Evolutionary conservation across 2,797 vertebrate genomes (phyloP).

Genomic region (Pagetopsis macropterus): DNA sequence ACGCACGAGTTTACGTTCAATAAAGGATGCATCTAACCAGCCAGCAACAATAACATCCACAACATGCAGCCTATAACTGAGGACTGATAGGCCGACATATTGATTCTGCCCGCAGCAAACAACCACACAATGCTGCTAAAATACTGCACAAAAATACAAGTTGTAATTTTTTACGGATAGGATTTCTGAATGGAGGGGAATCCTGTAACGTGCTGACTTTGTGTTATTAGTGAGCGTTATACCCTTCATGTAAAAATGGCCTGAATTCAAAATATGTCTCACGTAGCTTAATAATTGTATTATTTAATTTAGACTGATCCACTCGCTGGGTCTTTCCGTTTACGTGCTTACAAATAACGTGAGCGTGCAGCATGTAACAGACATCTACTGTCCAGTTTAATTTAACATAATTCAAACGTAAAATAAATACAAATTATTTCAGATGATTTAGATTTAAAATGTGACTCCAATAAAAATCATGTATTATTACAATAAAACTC

Average conservation of each 20-base stretch:
- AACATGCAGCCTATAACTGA: background rate
- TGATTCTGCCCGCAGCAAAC: background rate
- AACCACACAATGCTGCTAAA: background rate
- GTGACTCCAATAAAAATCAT: background rate
- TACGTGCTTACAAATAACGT: background rate
- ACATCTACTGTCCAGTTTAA: background rate
- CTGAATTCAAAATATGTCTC: background rate
- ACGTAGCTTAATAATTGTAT: background rate
- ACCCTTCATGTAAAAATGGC: background rate
- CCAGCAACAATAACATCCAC: background rate
- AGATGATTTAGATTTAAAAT: background rate
- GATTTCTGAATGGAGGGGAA: background rate
- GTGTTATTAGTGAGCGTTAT: slow-evolving; percentile 5
- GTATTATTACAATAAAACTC: no score
- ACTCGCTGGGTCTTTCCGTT: background rate
- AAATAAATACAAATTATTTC: background rate
- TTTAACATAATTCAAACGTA: background rate
- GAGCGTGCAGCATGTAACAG: background rate
- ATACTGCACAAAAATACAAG: background rate
- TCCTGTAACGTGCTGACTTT: background rate
- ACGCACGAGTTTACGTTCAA: background rate
- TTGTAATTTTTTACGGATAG: background rate
- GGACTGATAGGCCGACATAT: slow-evolving; percentile 8
- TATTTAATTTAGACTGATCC: background rate
- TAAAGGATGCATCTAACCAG: background rate